These are phyloP conservation scores for Drosophila triauraria DNA, from an alignment of 1,140 invertebrate species.

Conservation along the genomic window DNA sequence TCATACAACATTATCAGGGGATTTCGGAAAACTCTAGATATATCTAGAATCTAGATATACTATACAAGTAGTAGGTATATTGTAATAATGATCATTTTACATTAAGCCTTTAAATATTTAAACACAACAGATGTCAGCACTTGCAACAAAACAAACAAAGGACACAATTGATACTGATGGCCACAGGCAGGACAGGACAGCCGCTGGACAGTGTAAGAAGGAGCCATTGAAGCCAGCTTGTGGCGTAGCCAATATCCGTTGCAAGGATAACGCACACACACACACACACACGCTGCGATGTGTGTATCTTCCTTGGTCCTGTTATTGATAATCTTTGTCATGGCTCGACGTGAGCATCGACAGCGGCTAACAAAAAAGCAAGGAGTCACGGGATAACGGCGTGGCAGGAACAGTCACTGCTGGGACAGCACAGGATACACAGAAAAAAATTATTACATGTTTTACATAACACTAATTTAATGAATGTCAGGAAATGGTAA, in stretches of 20 bases:
- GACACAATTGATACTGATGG: constrained; percentile 35
- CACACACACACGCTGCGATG: constrained; percentile 4
- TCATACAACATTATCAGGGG: too few relatives aligned
- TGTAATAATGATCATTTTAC: constrained; percentile 1
- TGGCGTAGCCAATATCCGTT: constrained; percentile 71
- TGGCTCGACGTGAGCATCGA: constrained; percentile 48
- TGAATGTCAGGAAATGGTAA: neutral
- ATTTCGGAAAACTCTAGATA: neutral
- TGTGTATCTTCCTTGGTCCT: constrained; percentile 51
- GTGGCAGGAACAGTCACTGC: constrained; percentile 3
- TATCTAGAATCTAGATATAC: too few relatives aligned
- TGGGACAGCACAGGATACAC: constrained; percentile 6
- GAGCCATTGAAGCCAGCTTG: constrained; percentile 16
- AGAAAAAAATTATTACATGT: neutral
- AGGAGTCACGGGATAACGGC: constrained; percentile 47
- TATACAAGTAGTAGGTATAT: neutral
- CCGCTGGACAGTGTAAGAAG: constrained; percentile 10
- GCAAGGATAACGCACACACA: constrained; percentile 45
- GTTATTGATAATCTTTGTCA: constrained; percentile 81
- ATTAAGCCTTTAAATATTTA: constrained; percentile 14
- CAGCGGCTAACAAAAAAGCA: constrained; percentile 40
- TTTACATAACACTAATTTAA: neutral
- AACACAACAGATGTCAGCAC: constrained; percentile 1
- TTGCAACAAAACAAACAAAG: constrained; percentile 18
- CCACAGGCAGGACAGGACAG: constrained; percentile 1